phyloP scores from a whole-genome alignment of 2,888 invertebrate genomes.

The Trichopoda pennipes region DNA sequence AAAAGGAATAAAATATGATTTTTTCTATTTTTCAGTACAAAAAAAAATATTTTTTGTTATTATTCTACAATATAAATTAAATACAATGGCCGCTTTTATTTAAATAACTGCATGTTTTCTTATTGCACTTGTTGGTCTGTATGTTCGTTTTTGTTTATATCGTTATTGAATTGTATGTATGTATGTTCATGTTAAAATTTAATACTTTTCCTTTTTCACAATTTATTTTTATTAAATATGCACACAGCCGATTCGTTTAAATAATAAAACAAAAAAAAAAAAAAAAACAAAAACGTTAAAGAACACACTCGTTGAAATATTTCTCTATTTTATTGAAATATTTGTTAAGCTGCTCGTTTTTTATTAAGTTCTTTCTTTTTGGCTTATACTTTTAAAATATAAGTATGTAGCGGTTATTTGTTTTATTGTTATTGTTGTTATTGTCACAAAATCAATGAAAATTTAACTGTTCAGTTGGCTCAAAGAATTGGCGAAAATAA shows the following conservation, averaged over 20 bases:
- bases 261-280: slow-evolving; percentile 14
- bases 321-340: slow-evolving; percentile 38
- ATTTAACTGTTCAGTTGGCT: slow-evolving; percentile 9
- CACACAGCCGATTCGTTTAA: slow-evolving; percentile 36
- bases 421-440: slow-evolving; percentile 1
- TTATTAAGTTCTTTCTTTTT: slow-evolving; percentile 25
- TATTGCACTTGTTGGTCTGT: not conserved
- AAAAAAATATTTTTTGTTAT: slow-evolving; percentile 19
- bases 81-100: slow-evolving; percentile 54
- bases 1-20: not conserved
- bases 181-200: slow-evolving; percentile 6
- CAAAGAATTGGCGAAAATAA: slow-evolving; percentile 15
- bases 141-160: not conserved
- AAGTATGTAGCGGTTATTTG: not conserved
- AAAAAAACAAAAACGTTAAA: not conserved
- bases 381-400: not conserved
- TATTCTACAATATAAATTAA: slow-evolving; percentile 50
- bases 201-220: slow-evolving; percentile 9
- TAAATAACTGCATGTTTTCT: slow-evolving; percentile 47
- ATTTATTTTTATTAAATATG: slow-evolving; percentile 48
- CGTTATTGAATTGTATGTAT: not conserved
- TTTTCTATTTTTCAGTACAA: not conserved
- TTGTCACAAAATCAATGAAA: slow-evolving; percentile 45
- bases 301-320: slow-evolving; percentile 11
- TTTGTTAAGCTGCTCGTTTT: slow-evolving; percentile 56